Evolutionary conservation across 1,140 invertebrate species (phyloP).

Genomic region (Elysia chlorotica): DNA sequence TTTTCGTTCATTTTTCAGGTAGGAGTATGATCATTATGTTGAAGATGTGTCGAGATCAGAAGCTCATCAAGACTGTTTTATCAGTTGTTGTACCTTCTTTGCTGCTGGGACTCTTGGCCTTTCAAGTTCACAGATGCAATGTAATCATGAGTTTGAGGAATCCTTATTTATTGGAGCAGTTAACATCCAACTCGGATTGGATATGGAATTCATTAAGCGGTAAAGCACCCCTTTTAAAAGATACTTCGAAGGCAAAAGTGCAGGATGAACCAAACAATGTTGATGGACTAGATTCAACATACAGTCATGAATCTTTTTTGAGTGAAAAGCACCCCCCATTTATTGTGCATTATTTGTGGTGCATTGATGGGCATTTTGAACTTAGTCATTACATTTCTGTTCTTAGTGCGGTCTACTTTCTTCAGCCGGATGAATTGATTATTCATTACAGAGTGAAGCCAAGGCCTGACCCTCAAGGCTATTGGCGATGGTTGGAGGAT

Average conservation of each 20-base stretch:
- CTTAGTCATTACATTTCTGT: constrained; percentile 1
- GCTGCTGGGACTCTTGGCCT: neutral
- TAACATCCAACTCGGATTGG: neutral
- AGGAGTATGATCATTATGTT: too few species aligned
- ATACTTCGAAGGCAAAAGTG: neutral
- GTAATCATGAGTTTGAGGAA: constrained; percentile 3
- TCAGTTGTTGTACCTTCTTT: neutral
- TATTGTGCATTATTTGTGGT: constrained; percentile 15
- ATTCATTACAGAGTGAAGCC: constrained; percentile 15
- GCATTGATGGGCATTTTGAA: constrained; percentile 18
- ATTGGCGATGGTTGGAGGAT: constrained; percentile 22
- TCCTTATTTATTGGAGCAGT: constrained; percentile 8
- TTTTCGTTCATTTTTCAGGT: too few species aligned
- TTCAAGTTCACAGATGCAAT: constrained; percentile 9
- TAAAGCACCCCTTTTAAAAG: too few species aligned
- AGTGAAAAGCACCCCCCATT: constrained; percentile 1
- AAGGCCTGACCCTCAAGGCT: constrained; percentile 15
- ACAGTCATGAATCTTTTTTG: neutral
- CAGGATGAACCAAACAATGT: neutral
- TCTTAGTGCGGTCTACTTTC: constrained; percentile 1
- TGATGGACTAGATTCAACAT: neutral
- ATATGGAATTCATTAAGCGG: constrained; percentile 15
- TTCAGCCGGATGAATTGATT: constrained; percentile 14
- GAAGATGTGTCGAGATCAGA: neutral
- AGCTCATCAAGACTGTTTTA: neutral